These are phyloP conservation scores for Patiria miniata DNA, from an alignment of 35 echinoderm and acorn worm species.

Conservation along the genomic window DNA sequence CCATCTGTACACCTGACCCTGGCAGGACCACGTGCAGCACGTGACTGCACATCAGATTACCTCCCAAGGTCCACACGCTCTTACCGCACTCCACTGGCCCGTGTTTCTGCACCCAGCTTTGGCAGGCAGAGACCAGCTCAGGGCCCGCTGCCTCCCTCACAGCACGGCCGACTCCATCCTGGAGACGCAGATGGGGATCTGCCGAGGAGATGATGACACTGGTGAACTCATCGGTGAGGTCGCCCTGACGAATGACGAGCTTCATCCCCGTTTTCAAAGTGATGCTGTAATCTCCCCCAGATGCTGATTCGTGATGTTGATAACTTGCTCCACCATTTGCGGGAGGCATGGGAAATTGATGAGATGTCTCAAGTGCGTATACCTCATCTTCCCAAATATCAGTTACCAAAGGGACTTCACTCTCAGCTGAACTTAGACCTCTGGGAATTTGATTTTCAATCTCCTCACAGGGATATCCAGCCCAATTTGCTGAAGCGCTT, in stretches of 20 bases:
- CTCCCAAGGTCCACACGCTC: constrained; percentile 19
- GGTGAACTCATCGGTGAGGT: constrained; percentile 33
- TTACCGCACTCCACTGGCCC: background rate
- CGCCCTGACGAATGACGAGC: background rate
- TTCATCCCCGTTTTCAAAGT: constrained; percentile 18
- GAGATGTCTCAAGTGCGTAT: no score
- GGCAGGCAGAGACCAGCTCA: constrained; percentile 14
- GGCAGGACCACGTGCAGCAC: constrained; percentile 26
- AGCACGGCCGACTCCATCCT: background rate
- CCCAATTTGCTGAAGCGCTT: no score
- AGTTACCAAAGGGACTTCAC: no score
- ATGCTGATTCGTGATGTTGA: no score
- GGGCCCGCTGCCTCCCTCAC: constrained; percentile 1
- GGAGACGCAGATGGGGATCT: background rate
- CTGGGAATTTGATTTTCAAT: no score
- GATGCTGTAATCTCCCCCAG: background rate
- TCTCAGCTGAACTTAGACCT: no score
- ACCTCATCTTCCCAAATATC: no score
- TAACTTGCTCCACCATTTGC: no score
- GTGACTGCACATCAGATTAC: constrained; percentile 39
- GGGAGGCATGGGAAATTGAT: no score
- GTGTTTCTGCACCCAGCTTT: background rate
- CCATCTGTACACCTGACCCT: background rate
- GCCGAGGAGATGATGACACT: constrained; percentile 13
- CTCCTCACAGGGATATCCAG: no score